phyloP scores from a whole-genome alignment of 2,797 vertebrate genomes.

The Gila robusta region DNA sequence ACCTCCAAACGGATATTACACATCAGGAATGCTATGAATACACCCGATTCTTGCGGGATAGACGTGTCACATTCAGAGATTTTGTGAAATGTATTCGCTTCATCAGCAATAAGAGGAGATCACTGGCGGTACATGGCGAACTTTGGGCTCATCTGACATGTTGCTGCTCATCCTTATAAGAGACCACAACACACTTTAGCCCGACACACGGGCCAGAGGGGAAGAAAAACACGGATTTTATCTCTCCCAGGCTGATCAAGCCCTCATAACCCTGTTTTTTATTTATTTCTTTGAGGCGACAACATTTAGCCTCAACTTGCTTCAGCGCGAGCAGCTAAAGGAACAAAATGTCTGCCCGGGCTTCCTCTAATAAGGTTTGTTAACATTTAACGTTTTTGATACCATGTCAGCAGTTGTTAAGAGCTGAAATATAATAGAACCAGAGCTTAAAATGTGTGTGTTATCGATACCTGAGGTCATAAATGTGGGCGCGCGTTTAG shows the following conservation, averaged over 20 bases:
- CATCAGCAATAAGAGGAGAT: slow-evolving; percentile 45
- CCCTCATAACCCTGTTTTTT: not conserved
- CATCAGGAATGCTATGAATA: not conserved
- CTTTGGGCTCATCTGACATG: slow-evolving; percentile 66
- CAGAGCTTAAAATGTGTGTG: not conserved
- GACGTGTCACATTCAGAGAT: slow-evolving; percentile 1
- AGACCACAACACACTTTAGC: slow-evolving; percentile 54
- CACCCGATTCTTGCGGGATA: not conserved
- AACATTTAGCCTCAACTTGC: slow-evolving; percentile 66
- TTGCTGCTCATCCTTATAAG: slow-evolving; percentile 54
- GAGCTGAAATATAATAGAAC: not conserved
- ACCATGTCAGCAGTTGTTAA: not conserved
- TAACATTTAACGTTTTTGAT: not conserved
- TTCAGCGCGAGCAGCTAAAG: slow-evolving; percentile 57
- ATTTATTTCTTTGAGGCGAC: slow-evolving; percentile 31
- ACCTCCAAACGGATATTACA: slow-evolving; percentile 53
- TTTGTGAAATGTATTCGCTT: slow-evolving; percentile 28
- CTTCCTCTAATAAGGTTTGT: slow-evolving; percentile 78
- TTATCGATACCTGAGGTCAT: slow-evolving; percentile 8
- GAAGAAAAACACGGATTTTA: slow-evolving; percentile 23
- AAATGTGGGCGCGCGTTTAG: slow-evolving; percentile 37
- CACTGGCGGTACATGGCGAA: slow-evolving; percentile 39
- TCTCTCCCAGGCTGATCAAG: not conserved
- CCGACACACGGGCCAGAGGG: slow-evolving; percentile 51
- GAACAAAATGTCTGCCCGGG: slow-evolving; percentile 85